Evolutionary conservation across 2,113 vertebrate species (phyloP).

Genomic region (Chionis minor): DNA sequence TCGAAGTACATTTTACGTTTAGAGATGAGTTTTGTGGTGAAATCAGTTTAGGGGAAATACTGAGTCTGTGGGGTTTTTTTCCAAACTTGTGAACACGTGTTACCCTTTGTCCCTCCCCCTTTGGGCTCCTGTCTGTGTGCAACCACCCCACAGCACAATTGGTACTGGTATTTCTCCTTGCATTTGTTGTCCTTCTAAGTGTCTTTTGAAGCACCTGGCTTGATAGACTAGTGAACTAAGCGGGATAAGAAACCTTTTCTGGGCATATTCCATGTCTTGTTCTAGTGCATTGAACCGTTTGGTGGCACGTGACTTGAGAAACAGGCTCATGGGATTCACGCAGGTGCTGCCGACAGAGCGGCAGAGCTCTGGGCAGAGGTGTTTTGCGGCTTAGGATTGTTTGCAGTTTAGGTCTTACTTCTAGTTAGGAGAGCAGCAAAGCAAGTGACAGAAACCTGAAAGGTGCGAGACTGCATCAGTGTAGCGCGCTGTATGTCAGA

Average conservation of each 20-base stretch:
- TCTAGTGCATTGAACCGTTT: background rate
- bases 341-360: background rate
- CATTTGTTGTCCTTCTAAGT: background rate
- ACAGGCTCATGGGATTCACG: background rate
- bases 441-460: background rate
- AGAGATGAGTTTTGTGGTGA: background rate
- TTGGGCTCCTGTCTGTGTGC: background rate
- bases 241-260: background rate
- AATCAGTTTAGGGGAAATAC: background rate
- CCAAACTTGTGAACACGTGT: background rate
- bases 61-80: accelerated
- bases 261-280: background rate
- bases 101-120: background rate
- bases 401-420: background rate
- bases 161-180: background rate
- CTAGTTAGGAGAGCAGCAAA: background rate
- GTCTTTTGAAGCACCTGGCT: background rate
- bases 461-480: background rate
- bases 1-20: slow-evolving; percentile 81
- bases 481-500: background rate
- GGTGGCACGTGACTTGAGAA: accelerated
- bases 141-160: background rate
- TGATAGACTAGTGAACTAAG: background rate
- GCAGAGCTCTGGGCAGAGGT: background rate
- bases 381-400: background rate